Evolutionary conservation across 2,888 invertebrate genomes (phyloP).

Genomic region (Andrena praecox): DNA sequence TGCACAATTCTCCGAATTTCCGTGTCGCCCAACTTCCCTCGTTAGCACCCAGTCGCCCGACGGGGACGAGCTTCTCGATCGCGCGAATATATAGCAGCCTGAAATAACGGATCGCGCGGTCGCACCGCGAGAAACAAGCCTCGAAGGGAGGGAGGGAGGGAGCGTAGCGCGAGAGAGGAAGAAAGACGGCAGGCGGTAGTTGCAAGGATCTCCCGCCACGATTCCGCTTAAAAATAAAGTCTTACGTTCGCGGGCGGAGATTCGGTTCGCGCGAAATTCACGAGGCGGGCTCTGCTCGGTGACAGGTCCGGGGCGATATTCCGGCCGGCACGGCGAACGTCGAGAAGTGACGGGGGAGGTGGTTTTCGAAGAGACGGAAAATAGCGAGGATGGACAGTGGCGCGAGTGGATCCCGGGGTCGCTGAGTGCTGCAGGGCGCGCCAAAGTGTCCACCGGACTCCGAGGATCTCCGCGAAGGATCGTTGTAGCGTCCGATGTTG

Average conservation of each 20-base stretch:
- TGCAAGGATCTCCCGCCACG: constrained; percentile 64
- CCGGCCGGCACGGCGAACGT: neutral
- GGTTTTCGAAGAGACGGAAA: constrained; percentile 11
- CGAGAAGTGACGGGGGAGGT: constrained; percentile 15
- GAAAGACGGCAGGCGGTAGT: constrained; percentile 35
- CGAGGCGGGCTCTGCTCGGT: constrained; percentile 54
- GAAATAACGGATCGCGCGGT: constrained; percentile 58
- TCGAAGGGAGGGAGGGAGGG: neutral
- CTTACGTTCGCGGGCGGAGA: constrained; percentile 58
- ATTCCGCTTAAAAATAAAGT: constrained; percentile 72
- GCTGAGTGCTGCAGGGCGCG: neutral
- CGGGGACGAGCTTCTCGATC: neutral
- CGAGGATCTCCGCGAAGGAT: neutral
- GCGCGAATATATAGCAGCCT: constrained; percentile 22
- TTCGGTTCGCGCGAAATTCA: constrained; percentile 64
- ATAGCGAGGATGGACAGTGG: neutral
- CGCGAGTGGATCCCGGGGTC: constrained; percentile 4
- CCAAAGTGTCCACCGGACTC: neutral
- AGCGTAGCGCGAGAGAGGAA: constrained; percentile 13
- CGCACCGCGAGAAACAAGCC: constrained; percentile 26
- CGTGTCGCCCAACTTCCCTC: no score
- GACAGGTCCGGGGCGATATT: constrained; percentile 38
- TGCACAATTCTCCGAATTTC: no score
- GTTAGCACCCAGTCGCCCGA: no score
- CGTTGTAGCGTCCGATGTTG: constrained; percentile 60